Evolutionary conservation across 2,797 vertebrate species (phyloP), one percentile per base, ranked within the genome.

Genomic region (Ispidina picta): DNA sequence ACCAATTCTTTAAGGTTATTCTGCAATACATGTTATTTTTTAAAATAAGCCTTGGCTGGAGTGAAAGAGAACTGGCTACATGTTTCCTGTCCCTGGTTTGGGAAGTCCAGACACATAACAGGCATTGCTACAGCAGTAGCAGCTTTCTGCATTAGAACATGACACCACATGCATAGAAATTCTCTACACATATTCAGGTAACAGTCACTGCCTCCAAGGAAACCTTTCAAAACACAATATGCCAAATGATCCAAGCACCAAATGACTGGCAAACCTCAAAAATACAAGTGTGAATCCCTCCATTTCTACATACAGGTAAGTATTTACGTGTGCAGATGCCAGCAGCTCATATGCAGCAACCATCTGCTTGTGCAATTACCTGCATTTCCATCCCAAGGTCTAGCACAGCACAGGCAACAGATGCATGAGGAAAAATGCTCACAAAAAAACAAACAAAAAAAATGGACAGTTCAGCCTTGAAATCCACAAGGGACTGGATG

Each of bases 351-450:
- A 0, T 9, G 35, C 51, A 74, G 33, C 7, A 37, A 49, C 37
- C 44, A 23, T 12, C 75, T 77, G 56, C 56, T 66, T 15, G 3
- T 43, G 62, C 48, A 35, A 19, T 18, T n/a, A 29, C 7, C 41
- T 8, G 0, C 3, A 8, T 64, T 66, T 31, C 64, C 26, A 21
- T 49, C 33, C 79, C 39, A 28, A 81, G 49, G 56, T 9, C 31
- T 4, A 41, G 22, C 0, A 21, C n/a, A 41, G 22, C 0, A 21
- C n/a, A 35, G 37, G 63, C 46, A 13, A 18, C 5, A 26, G 44
- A 33, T 29, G 39, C 44, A 3, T 1, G 8, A 64, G 65, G 20
- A 4, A 14, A 15, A 25, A 49, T 49, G 0, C 41, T 39, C 6
- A 21, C 39, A 72, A 46, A 58, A 39, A 39, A 39, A 37, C 11